Evolutionary conservation across 2,113 vertebrate genomes (phyloP).

Genomic region (Pseudorectes ferrugineus): DNA sequence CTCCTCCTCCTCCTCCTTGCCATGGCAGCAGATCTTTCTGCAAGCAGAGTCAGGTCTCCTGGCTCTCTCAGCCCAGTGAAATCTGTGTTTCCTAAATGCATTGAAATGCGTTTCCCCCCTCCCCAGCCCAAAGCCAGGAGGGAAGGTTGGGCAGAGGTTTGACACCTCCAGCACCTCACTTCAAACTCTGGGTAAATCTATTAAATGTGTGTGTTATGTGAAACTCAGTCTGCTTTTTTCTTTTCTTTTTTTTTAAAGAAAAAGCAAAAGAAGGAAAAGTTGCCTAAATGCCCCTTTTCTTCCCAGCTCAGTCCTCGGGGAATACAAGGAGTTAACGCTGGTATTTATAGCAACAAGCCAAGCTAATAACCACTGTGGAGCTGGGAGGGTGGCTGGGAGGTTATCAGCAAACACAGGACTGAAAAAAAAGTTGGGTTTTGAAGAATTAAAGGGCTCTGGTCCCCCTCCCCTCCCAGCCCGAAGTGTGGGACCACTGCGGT

Average conservation of each 20-base stretch:
- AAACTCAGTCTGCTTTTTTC: neutral
- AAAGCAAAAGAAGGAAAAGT: neutral
- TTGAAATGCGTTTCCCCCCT: neutral
- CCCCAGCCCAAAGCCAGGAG: neutral
- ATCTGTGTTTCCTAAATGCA: neutral
- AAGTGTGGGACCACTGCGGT: neutral
- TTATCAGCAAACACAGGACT: slow-evolving; percentile 22
- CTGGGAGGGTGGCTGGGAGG: neutral
- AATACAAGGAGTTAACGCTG: slow-evolving; percentile 35
- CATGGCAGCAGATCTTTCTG: neutral
- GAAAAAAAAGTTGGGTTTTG: neutral
- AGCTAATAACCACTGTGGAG: slow-evolving; percentile 47
- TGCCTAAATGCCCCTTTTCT: neutral
- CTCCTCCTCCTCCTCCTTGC: neutral
- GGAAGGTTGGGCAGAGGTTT: neutral
- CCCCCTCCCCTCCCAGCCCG: neutral
- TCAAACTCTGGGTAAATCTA: neutral
- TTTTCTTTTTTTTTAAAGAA: accelerated
- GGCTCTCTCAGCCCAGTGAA: neutral
- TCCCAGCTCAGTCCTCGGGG: neutral
- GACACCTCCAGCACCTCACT: neutral
- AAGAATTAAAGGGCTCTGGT: neutral
- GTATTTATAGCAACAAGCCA: slow-evolving; percentile 48
- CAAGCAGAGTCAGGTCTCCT: neutral
- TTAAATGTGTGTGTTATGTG: neutral